phyloP scores from a whole-genome alignment of 2,113 vertebrate genomes.

The Tragelaphus imberbis region DNA sequence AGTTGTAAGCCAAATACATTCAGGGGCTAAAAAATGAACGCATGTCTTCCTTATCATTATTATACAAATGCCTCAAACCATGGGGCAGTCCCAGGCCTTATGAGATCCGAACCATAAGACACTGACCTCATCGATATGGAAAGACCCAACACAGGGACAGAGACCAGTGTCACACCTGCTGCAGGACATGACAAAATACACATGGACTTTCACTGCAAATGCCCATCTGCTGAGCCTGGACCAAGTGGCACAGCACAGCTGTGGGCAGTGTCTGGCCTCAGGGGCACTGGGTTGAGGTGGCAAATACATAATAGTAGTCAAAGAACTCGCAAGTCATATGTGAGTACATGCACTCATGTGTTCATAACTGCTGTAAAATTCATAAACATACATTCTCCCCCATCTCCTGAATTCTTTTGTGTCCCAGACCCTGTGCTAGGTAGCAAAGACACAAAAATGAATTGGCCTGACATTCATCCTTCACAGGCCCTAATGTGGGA shows the following conservation, averaged over 20 bases:
- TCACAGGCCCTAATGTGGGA: not conserved
- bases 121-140: not conserved
- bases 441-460: not conserved
- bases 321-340: not conserved
- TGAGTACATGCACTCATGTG: fast-evolving
- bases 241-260: not conserved
- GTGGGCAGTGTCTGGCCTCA: not conserved
- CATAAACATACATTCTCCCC: fast-evolving
- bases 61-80: not conserved
- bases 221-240: not conserved
- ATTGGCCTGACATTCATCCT: not conserved
- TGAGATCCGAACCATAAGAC: not conserved
- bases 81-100: not conserved
- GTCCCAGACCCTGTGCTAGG: not conserved
- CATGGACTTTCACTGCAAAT: not conserved
- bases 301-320: not conserved
- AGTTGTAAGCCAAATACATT: not conserved
- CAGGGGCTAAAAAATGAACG: not conserved
- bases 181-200: not conserved
- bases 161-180: not conserved
- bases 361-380: fast-evolving
- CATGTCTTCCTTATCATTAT: not conserved
- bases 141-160: not conserved
- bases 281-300: not conserved
- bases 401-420: not conserved